Conservation (phyloP, 2,113 vertebrate species). For the Cisticola juncidis region DNA sequence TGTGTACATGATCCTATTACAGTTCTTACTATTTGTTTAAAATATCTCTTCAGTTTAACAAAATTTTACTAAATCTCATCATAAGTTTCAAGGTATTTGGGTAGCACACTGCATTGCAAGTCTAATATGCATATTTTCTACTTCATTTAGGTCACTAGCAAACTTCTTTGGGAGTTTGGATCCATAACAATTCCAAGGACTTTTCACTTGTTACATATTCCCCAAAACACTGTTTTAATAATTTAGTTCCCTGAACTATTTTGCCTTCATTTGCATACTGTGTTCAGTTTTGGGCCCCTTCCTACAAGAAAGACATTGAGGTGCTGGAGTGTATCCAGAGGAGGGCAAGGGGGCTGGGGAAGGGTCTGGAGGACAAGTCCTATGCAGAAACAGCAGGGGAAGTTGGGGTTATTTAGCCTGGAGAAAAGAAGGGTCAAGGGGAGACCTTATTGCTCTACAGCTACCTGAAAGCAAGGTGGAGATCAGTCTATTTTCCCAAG, state of each 20-base stretch:
- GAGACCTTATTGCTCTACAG: fast-evolving
- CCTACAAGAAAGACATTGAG: background rate
- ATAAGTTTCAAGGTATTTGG: background rate
- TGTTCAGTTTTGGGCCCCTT: background rate
- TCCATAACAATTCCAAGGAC: background rate
- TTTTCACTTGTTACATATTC: background rate
- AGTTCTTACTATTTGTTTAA: background rate
- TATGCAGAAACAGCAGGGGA: background rate
- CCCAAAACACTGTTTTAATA: background rate
- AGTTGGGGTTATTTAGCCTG: background rate
- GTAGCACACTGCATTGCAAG: background rate
- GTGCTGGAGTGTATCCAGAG: background rate
- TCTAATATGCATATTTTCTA: background rate
- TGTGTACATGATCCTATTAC: background rate
- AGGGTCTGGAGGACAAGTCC: background rate
- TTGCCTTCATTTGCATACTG: background rate
- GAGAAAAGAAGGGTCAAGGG: background rate
- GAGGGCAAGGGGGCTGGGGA: background rate
- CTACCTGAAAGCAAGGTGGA: background rate
- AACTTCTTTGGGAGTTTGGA: background rate
- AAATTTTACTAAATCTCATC: background rate
- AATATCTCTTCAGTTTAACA: background rate
- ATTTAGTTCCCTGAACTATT: background rate
- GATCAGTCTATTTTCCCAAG: background rate
- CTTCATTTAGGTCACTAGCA: background rate